Conservation (phyloP, 1,140 invertebrate species). For the Anadara kagoshimensis region DNA sequence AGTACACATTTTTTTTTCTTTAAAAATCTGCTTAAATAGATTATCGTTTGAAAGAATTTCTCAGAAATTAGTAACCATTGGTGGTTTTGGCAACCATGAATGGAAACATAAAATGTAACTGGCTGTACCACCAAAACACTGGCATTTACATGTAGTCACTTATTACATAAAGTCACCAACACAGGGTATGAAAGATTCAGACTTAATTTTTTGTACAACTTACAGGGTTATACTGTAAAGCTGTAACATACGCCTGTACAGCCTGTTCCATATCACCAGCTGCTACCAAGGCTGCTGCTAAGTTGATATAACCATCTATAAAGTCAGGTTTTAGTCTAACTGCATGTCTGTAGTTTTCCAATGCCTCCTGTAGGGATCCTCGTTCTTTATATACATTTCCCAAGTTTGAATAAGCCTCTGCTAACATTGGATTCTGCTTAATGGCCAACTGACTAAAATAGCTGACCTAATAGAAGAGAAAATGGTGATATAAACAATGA, state of each 20-base stretch:
- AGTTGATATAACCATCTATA: slow-evolving; percentile 99
- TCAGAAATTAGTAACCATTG: too few species aligned
- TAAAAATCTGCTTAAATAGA: too few species aligned
- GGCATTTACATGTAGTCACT: too few species aligned
- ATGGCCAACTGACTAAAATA: slow-evolving; percentile 85
- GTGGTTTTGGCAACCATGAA: too few species aligned
- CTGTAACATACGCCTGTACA: slow-evolving; percentile 98
- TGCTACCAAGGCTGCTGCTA: slow-evolving; percentile 97
- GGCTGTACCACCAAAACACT: neutral
- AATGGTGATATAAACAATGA: too few species aligned
- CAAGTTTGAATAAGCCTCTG: slow-evolving; percentile 98
- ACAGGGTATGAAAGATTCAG: neutral
- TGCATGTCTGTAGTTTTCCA: slow-evolving; percentile 96
- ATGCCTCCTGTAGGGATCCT: slow-evolving; percentile 94
- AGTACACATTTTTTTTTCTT: too few species aligned
- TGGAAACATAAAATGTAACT: neutral
- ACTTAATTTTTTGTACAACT: slow-evolving; percentile 64
- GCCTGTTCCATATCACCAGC: slow-evolving; percentile 99
- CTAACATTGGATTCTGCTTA: slow-evolving; percentile 97
- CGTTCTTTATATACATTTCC: slow-evolving; percentile 99
- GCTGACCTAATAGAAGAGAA: slow-evolving; percentile 61
- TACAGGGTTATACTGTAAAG: slow-evolving; percentile 99
- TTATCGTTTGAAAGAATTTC: too few species aligned
- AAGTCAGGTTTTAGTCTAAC: slow-evolving; percentile 99
- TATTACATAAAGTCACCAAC: too few species aligned